These are phyloP conservation scores for Lasioglossum figueresi DNA, from an alignment of 2,888 invertebrate species.

Conservation along the genomic window DNA sequence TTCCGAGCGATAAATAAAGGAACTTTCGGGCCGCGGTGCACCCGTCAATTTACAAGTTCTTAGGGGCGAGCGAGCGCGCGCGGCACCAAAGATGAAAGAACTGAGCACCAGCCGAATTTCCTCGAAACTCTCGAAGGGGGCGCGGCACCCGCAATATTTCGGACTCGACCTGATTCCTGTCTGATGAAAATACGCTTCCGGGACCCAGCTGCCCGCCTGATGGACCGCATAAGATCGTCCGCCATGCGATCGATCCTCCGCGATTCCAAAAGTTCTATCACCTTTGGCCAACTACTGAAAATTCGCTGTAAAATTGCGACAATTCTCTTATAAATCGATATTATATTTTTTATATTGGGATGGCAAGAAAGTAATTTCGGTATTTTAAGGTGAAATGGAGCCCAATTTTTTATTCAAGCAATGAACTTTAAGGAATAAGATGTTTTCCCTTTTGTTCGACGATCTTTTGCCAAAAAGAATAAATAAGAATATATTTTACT, in stretches of 20 bases:
- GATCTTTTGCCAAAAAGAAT: too few species aligned
- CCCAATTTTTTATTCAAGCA: too few species aligned
- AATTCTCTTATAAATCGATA: too few species aligned
- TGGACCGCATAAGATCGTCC: neutral
- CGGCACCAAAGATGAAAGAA: slow-evolving; percentile 52
- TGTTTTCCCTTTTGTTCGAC: too few species aligned
- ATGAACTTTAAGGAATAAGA: too few species aligned
- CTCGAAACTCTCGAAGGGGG: slow-evolving; percentile 29
- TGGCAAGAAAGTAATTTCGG: too few species aligned
- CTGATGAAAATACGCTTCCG: slow-evolving; percentile 49
- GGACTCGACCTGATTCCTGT: slow-evolving; percentile 59
- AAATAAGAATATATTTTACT: too few species aligned
- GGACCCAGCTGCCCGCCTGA: neutral
- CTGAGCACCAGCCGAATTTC: slow-evolving; percentile 52
- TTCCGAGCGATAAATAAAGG: slow-evolving; percentile 42
- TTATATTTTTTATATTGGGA: too few species aligned
- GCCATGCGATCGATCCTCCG: neutral
- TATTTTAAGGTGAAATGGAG: too few species aligned
- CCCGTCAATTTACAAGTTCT: slow-evolving; percentile 60
- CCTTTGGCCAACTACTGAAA: neutral
- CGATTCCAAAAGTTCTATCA: neutral
- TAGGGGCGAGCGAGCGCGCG: slow-evolving; percentile 30
- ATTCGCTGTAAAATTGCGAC: too few species aligned
- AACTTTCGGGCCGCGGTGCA: slow-evolving; percentile 24
- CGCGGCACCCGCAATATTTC: slow-evolving; percentile 14